These are phyloP conservation scores for Clivina fossor DNA, from an alignment of 2,888 invertebrate genomes.

Conservation along the genomic window DNA sequence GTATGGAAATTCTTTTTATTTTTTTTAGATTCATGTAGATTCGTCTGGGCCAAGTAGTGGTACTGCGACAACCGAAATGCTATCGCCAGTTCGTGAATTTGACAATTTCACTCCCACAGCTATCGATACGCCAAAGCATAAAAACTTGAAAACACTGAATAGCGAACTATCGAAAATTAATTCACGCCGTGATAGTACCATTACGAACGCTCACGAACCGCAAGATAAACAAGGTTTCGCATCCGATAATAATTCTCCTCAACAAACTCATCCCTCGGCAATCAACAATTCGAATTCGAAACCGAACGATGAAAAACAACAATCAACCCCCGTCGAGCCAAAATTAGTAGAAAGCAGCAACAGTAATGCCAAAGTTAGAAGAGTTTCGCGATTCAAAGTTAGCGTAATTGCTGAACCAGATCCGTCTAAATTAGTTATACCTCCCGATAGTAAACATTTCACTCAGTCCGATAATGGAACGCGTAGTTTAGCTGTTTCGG, in stretches of 20 bases:
- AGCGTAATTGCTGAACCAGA: slow-evolving; percentile 57
- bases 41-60: slow-evolving; percentile 47
- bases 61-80: slow-evolving; percentile 47
- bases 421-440: slow-evolving; percentile 45
- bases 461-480: neutral
- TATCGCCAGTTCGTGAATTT: slow-evolving; percentile 48
- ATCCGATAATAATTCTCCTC: slow-evolving; percentile 9
- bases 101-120: slow-evolving; percentile 38
- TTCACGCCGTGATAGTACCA: slow-evolving; percentile 50
- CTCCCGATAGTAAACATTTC: slow-evolving; percentile 19
- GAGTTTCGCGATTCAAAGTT: slow-evolving; percentile 57
- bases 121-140: slow-evolving; percentile 52
- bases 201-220: slow-evolving; percentile 26
- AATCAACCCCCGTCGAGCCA: too few species aligned
- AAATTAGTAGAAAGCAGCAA: neutral
- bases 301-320: neutral
- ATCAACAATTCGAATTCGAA: slow-evolving; percentile 1
- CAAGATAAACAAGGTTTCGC: slow-evolving; percentile 34
- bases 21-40: slow-evolving; percentile 37
- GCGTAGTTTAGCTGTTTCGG: neutral
- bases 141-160: slow-evolving; percentile 60
- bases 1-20: neutral
- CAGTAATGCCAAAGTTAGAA: slow-evolving; percentile 44
- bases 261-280: too few species aligned
- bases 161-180: slow-evolving; percentile 65